A percentile compares a stretch with the other conserved stretches of the same genome.
Evolutionary conservation across 2,113 vertebrate species (phyloP).

Genomic region (Noturus placidus): DNA sequence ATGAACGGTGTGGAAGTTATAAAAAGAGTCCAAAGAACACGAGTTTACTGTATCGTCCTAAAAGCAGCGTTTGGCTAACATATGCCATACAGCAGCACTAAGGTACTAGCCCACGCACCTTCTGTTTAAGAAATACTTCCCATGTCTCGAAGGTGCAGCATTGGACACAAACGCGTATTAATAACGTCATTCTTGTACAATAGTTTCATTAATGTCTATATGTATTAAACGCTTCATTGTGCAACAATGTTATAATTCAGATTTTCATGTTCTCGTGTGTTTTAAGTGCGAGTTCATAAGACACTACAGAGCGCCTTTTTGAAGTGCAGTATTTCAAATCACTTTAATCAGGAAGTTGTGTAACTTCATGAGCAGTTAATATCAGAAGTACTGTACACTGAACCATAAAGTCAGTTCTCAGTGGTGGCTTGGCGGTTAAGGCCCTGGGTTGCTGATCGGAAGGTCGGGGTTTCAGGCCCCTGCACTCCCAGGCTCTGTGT

Average conservation of each 20-base stretch:
- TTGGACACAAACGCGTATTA: conserved; percentile 39
- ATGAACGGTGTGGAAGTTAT: neutral
- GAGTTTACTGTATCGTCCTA: neutral
- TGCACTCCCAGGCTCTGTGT: no score
- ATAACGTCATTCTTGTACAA: neutral
- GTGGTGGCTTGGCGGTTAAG: no score
- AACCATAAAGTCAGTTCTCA: neutral
- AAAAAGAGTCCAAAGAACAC: neutral
- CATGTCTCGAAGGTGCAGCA: neutral
- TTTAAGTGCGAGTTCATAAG: neutral
- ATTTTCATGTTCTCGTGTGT: neutral
- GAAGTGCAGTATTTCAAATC: neutral
- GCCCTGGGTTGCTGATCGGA: no score
- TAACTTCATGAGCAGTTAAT: neutral
- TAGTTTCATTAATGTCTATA: neutral
- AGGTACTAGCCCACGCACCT: neutral
- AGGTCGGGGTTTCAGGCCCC: no score
- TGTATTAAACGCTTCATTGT: no score
- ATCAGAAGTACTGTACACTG: neutral
- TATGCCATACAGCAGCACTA: neutral
- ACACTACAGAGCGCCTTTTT: neutral
- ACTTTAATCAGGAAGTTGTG: neutral
- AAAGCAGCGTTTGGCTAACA: neutral
- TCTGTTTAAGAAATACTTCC: neutral
- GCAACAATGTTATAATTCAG: neutral